These are phyloP conservation scores for human DNA, from an alignment of 2,113 vertebrate species.

Conservation along the genomic window GRCh38 chrX:42580501-42581000, in stretches of 20 bases:
- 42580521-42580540: neutral
- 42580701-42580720: neutral
- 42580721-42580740: neutral
- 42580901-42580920: neutral
- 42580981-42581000: neutral
- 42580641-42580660: neutral
- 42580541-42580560: neutral
- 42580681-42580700: neutral
- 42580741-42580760: neutral
- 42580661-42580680: neutral
- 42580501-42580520: neutral
- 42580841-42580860: neutral
- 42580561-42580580: neutral
- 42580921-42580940: neutral
- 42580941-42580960: neutral
- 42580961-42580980: neutral
- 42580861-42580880: neutral
- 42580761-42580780: neutral
- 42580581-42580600: neutral
- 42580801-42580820: conserved; percentile 23
- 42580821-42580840: neutral
- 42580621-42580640: neutral
- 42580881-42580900: neutral
- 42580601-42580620: neutral
- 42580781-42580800: neutral